Conservation (phyloP, 2,888 invertebrate genomes). For the Ormyrus pomaceus region DNA sequence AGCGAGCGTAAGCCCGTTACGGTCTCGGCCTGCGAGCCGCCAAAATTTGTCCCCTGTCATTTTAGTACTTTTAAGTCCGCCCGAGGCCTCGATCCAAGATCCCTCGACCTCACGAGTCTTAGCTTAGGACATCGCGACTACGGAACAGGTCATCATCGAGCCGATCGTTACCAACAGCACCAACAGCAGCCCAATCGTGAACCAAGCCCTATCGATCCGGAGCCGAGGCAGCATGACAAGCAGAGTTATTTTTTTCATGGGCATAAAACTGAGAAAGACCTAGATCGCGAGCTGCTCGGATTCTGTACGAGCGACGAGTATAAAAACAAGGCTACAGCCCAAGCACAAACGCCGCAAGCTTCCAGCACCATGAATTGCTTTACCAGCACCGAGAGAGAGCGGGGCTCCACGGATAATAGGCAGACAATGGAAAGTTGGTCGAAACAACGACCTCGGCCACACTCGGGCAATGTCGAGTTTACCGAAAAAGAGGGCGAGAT, state of each 20-base stretch:
- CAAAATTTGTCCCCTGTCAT: slow-evolving; percentile 59
- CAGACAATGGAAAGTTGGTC: slow-evolving; percentile 11
- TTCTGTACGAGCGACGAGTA: background rate
- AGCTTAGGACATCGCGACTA: slow-evolving; percentile 63
- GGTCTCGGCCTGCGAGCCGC: background rate
- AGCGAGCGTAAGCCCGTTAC: slow-evolving; percentile 36
- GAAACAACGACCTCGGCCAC: slow-evolving; percentile 53
- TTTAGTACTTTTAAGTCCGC: slow-evolving; percentile 70
- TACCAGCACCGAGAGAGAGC: slow-evolving; percentile 55
- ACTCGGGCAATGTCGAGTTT: slow-evolving; percentile 65
- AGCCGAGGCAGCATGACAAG: slow-evolving; percentile 65
- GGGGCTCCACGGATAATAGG: background rate
- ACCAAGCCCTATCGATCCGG: slow-evolving; percentile 57
- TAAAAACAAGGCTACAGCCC: slow-evolving; percentile 1
- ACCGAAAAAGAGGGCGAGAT: slow-evolving; percentile 68
- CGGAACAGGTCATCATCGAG: slow-evolving; percentile 14
- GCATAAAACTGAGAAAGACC: slow-evolving; percentile 70
- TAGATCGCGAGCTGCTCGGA: slow-evolving; percentile 63
- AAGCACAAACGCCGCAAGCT: slow-evolving; percentile 46
- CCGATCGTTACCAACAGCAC: slow-evolving; percentile 1
- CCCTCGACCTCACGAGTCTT: slow-evolving; percentile 64
- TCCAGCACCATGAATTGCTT: slow-evolving; percentile 62
- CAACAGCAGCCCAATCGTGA: slow-evolving; percentile 22
- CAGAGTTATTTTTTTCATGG: slow-evolving; percentile 72
- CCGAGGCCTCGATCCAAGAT: slow-evolving; percentile 55